Percentiles rank a stretch among this genome's conserved stretches.
These are phyloP conservation scores for Naso thynnoides DNA, from an alignment of 2,797 vertebrate genomes.

Conservation along the genomic window DNA sequence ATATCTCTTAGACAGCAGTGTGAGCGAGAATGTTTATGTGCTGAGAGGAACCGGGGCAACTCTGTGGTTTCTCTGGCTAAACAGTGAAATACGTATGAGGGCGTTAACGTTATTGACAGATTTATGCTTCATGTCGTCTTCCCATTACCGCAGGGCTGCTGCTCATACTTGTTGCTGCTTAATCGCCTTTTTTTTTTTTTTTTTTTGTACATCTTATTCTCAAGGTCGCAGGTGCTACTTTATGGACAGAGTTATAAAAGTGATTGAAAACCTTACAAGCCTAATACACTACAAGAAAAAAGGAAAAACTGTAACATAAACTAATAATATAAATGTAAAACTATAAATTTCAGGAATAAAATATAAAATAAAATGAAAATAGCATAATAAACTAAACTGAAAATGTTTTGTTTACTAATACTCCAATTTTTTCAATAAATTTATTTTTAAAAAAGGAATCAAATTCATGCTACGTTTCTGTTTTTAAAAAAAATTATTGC, in stretches of 20 bases:
- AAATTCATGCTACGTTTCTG: too few species aligned
- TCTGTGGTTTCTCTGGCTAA: slow-evolving; percentile 30
- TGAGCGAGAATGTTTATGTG: slow-evolving; percentile 59
- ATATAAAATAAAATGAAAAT: background rate
- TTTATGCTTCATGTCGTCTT: slow-evolving; percentile 28
- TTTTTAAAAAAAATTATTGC: too few species aligned
- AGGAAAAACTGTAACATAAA: background rate
- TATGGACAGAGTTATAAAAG: background rate
- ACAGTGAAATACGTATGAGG: slow-evolving; percentile 24
- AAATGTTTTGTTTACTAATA: background rate
- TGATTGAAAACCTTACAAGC: background rate
- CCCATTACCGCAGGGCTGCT: slow-evolving; percentile 30
- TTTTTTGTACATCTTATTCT: slow-evolving; percentile 17
- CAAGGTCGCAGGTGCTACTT: slow-evolving; percentile 4
- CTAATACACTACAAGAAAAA: too few species aligned
- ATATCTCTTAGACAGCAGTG: slow-evolving; percentile 53
- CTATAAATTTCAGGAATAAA: background rate
- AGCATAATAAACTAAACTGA: background rate
- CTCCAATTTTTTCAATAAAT: background rate
- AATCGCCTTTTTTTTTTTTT: slow-evolving; percentile 39
- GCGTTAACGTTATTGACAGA: slow-evolving; percentile 28
- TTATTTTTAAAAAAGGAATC: too few species aligned
- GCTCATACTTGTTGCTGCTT: slow-evolving; percentile 24
- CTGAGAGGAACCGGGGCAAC: slow-evolving; percentile 27
- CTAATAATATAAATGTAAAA: background rate